Conservation (phyloP, 2,797 vertebrate genomes). For the Lophura swinhoii region DNA sequence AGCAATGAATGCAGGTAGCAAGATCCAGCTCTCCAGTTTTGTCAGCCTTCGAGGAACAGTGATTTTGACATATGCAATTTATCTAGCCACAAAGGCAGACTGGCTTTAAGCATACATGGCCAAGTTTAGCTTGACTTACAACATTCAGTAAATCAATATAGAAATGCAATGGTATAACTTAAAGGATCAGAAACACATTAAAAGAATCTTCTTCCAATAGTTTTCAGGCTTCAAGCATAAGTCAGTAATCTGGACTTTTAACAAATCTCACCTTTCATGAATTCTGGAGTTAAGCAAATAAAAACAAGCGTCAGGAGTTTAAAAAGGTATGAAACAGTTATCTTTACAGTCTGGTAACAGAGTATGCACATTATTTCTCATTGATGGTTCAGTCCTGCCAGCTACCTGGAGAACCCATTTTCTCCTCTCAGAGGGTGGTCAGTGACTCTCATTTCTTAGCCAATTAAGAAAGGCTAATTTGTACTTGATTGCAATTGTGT, state of each 20-base stretch:
- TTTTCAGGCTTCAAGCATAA: background rate
- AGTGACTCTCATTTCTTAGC: background rate
- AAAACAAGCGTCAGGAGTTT: background rate
- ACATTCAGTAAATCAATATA: background rate
- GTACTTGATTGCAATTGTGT: background rate
- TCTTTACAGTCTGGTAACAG: background rate
- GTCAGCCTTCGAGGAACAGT: background rate
- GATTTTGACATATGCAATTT: background rate
- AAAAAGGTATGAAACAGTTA: background rate
- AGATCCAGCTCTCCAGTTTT: background rate
- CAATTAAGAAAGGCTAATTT: background rate
- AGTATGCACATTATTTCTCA: background rate
- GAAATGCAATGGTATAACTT: accelerated
- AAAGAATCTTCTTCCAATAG: background rate
- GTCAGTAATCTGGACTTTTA: background rate
- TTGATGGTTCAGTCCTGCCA: background rate
- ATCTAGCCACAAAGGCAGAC: background rate
- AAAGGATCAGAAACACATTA: background rate
- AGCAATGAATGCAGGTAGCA: background rate
- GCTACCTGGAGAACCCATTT: background rate
- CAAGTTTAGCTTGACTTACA: background rate
- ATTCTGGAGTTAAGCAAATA: background rate
- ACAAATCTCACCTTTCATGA: background rate
- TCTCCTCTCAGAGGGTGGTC: background rate
- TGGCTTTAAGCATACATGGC: background rate